Evolutionary conservation across 1,140 invertebrate genomes (phyloP).

Genomic region (Drosophila sechellia): DNA sequence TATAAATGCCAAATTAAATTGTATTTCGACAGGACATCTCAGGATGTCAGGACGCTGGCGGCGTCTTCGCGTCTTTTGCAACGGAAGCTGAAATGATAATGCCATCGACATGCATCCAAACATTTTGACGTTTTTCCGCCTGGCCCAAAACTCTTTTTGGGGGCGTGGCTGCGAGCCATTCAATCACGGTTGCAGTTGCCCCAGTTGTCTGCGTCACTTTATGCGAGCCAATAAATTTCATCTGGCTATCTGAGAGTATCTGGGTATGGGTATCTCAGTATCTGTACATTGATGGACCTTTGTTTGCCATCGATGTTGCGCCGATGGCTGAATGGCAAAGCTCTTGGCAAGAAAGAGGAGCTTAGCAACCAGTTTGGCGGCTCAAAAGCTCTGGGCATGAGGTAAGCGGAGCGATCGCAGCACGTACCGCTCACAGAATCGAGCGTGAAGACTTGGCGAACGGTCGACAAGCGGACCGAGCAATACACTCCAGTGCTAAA

Average conservation of each 20-base stretch:
- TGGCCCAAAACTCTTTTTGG: background rate
- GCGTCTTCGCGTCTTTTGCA: conserved; percentile 53
- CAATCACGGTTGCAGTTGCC: conserved; percentile 23
- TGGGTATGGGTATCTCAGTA: background rate
- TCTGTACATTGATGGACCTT: conserved; percentile 51
- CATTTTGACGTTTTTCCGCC: background rate
- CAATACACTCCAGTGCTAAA: conserved; percentile 7
- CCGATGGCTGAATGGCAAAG: conserved; percentile 27
- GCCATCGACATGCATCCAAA: conserved; percentile 31
- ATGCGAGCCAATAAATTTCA: conserved; percentile 62
- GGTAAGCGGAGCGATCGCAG: conserved; percentile 69
- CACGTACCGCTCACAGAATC: conserved; percentile 69
- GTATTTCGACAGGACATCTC: conserved; percentile 36
- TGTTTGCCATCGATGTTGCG: conserved; percentile 36
- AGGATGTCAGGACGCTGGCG: conserved; percentile 15
- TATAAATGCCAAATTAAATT: conserved; percentile 82
- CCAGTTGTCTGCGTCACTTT: conserved; percentile 38
- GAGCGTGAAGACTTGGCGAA: conserved; percentile 81
- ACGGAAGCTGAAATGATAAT: conserved; percentile 73
- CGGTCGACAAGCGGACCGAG: conserved; percentile 72
- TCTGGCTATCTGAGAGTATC: background rate
- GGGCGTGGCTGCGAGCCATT: conserved; percentile 22
- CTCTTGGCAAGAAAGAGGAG: conserved; percentile 7
- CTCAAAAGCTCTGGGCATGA: conserved; percentile 75
- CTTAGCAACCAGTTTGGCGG: conserved; percentile 69